Conservation (phyloP, 2,888 invertebrate species). For the Nudaria mundana region DNA sequence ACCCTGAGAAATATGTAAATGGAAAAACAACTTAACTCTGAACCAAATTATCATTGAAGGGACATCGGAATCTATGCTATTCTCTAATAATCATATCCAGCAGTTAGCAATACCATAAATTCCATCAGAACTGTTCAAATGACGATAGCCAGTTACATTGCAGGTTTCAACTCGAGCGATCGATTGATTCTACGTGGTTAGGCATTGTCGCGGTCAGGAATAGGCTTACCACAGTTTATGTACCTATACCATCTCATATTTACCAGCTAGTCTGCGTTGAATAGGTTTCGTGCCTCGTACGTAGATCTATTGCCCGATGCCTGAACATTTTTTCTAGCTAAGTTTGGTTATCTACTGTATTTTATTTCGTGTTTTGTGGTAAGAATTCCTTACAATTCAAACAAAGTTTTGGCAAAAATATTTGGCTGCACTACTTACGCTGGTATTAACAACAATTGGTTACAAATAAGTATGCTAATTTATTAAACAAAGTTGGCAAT, state of each 20-base stretch:
- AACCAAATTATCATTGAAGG: too few relatives aligned
- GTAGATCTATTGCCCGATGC: too few relatives aligned
- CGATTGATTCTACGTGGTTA: slow-evolving; percentile 8
- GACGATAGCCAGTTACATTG: neutral
- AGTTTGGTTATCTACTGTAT: too few relatives aligned
- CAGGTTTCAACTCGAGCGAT: neutral
- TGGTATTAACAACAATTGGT: neutral
- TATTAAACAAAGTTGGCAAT: slow-evolving; percentile 35
- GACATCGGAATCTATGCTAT: neutral
- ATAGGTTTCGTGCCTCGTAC: too few relatives aligned
- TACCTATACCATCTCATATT: neutral
- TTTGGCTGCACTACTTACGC: too few relatives aligned
- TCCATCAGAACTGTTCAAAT: slow-evolving; percentile 8
- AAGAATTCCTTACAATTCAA: too few relatives aligned
- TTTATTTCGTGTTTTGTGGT: too few relatives aligned
- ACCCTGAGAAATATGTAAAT: too few relatives aligned
- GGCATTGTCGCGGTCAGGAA: slow-evolving; percentile 8
- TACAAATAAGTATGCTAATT: neutral
- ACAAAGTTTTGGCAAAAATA: neutral
- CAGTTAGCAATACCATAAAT: slow-evolving; percentile 1
- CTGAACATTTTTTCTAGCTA: too few relatives aligned
- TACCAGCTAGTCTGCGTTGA: too few relatives aligned
- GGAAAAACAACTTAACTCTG: too few relatives aligned
- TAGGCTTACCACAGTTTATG: slow-evolving; percentile 1
- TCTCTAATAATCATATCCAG: neutral